phyloP scores from a whole-genome alignment of 2,113 vertebrate genomes.

The Cephalopterus ornatus region DNA sequence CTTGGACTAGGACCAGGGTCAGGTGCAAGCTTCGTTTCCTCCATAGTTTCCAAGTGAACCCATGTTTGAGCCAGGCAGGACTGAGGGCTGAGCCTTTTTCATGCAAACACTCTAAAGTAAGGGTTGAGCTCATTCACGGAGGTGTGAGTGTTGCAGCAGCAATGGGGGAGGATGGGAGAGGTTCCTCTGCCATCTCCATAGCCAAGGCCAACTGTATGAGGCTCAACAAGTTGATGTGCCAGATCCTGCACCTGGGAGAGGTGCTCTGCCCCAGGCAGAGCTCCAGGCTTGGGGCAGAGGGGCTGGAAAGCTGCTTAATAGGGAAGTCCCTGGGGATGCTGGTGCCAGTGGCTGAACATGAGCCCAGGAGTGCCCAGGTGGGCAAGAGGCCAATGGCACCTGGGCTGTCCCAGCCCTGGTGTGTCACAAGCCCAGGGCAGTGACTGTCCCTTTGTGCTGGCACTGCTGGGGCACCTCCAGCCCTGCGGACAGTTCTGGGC shows the following conservation, averaged over 20 bases:
- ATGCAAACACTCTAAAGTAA: background rate
- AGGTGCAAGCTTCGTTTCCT: background rate
- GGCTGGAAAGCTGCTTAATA: background rate
- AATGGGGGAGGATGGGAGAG: background rate
- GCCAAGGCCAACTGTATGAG: rapidly evolving
- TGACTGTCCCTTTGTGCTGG: background rate
- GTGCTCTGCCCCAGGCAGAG: background rate
- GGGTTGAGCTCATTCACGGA: background rate
- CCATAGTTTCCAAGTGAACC: background rate
- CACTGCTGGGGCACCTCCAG: rapidly evolving
- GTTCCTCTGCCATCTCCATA: background rate
- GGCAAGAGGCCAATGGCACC: background rate
- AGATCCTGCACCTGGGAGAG: background rate
- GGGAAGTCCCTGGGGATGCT: background rate
- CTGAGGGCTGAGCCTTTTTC: background rate
- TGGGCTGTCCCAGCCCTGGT: background rate
- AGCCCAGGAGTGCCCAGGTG: background rate
- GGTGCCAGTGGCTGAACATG: background rate
- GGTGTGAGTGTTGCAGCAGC: rapidly evolving
- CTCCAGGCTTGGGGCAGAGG: background rate
- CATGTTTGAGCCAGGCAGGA: background rate
- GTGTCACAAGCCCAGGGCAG: background rate
- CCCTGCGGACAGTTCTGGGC: rapidly evolving
- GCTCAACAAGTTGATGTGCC: background rate
- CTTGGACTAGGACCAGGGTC: conserved; percentile 6